Base-by-base conservation (phyloP, 2,888 invertebrate genomes). In the Orchesellides sinensis region DNA sequence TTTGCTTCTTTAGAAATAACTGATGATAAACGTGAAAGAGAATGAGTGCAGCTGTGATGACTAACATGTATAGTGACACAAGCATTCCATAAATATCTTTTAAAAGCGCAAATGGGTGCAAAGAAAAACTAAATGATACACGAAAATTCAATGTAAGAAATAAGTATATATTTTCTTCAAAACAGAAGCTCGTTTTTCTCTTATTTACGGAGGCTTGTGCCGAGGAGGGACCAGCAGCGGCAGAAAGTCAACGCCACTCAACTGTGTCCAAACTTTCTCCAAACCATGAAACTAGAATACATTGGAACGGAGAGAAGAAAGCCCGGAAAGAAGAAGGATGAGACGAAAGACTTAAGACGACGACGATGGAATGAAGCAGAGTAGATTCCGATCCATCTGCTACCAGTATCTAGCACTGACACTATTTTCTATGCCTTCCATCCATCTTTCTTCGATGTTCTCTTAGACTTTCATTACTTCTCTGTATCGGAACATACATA, bases 261-360 rank as follows among this genome's bases (percentile, higher is more conserved):
- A 61, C 19, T 61, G 61, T 61, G 61, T 61, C 61, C 61, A 61
- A 61, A 61, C 61, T 61, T 61, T 29, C n/a, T 1, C 17, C 8
- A 61, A 61, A 29, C 4, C 32, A 32, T 29, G 17, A 61, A 29
- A n/a, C 74, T 17, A 19, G 14, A 10, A 14, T 74, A 63, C 40
- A 21, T 29, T 14, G 32, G 29, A 61, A 32, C 4, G 12, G 45
- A 19, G 6, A 75, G 75, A 65, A 23, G n/a, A n/a, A 35, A 66
- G 54, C 54, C 54, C 63, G 52, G 73, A 47, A 75, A 40, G 49
- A 77, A 77, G 77, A 66, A 68, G 32, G 77, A 77, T 77, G 77
- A 68, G 56, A 47, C 47, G 21, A n/a, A 19, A 77, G 77, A 59
- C 65, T 77, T 68, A 66, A 56, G 40, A 25, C 66, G 66, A 66